Conservation (phyloP, 2,797 vertebrate genomes). For the Sebastiscus tertius region DNA sequence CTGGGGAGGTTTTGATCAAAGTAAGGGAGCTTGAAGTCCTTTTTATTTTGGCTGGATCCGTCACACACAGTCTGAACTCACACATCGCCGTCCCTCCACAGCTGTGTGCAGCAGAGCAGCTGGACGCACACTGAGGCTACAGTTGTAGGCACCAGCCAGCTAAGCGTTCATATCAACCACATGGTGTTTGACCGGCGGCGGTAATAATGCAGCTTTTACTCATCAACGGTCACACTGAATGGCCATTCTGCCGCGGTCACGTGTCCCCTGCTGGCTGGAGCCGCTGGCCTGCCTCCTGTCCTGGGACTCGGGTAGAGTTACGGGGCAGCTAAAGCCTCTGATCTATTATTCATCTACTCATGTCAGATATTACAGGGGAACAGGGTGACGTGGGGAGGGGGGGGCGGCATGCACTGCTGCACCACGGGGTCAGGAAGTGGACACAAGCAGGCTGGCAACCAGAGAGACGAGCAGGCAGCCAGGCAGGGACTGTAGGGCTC, state of each 20-base stretch:
- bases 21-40: background rate
- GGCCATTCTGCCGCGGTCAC: conserved; percentile 57
- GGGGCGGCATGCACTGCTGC: conserved; percentile 24
- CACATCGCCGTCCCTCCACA: conserved; percentile 15
- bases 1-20: background rate
- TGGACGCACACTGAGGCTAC: conserved; percentile 47
- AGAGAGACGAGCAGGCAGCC: conserved; percentile 10
- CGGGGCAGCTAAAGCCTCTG: conserved; percentile 63
- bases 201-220: conserved; percentile 53
- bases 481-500: conserved; percentile 12
- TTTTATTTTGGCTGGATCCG: too few relatives aligned
- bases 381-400: conserved; percentile 20
- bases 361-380: conserved; percentile 71
- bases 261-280: conserved; percentile 45
- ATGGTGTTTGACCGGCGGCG: conserved; percentile 37
- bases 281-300: conserved; percentile 62
- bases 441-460: conserved; percentile 35
- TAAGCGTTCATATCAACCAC: conserved; percentile 46
- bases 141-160: conserved; percentile 24
- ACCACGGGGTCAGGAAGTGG: conserved; percentile 57
- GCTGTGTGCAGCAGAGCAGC: conserved; percentile 55
- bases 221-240: conserved; percentile 61
- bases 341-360: conserved; percentile 77
- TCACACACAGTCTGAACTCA: background rate
- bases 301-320: conserved; percentile 63